Conservation (phyloP, 2,797 vertebrate genomes). For the Xerus rutilus region DNA sequence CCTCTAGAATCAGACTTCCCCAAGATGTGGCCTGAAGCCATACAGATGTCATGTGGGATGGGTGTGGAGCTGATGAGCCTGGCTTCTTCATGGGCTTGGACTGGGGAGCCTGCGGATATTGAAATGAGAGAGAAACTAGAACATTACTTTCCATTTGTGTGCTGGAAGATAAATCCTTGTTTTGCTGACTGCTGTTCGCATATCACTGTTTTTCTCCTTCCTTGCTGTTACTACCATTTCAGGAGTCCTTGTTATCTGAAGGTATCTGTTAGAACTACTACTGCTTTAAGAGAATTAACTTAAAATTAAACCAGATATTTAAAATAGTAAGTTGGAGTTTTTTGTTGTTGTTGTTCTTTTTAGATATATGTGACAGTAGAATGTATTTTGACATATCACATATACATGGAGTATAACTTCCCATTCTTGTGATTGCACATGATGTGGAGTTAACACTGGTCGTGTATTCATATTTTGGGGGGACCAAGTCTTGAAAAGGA, state of each 20-base stretch:
- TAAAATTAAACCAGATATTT: constrained; percentile 22
- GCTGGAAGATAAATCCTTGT: not conserved
- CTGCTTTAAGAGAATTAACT: not conserved
- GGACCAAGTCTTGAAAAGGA: not conserved
- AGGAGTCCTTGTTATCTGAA: not conserved
- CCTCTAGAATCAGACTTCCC: not conserved
- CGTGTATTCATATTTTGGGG: too few species aligned
- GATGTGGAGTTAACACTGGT: too few species aligned
- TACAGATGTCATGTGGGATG: not conserved
- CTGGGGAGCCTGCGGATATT: not conserved
- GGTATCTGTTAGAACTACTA: not conserved
- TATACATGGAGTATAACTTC: too few species aligned
- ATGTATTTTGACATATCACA: too few species aligned
- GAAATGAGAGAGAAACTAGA: not conserved
- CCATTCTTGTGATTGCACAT: too few species aligned
- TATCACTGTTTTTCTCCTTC: not conserved
- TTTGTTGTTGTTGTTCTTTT: too few species aligned
- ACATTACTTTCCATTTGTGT: not conserved
- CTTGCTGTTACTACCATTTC: not conserved
- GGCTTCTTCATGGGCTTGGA: not conserved
- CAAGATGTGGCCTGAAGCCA: not conserved
- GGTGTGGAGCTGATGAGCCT: not conserved
- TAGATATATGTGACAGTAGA: too few species aligned
- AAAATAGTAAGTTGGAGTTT: not conserved
- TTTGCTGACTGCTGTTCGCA: not conserved